Conservation (phyloP, 2,888 invertebrate species). For the Coelinius sp. region DNA sequence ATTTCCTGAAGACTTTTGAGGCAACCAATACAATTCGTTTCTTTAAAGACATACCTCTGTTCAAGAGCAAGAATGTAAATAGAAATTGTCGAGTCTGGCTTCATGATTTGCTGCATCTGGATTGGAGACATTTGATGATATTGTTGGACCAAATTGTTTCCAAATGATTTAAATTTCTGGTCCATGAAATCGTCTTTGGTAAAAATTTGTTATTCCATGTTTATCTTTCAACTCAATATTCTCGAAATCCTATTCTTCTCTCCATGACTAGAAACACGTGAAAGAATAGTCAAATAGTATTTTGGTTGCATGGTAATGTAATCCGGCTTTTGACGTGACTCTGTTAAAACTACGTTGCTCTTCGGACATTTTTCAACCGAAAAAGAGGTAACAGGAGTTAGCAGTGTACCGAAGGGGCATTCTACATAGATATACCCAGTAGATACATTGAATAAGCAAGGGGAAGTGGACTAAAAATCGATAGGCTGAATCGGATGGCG, state of each 20-base stretch:
- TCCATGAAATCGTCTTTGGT: too few relatives aligned
- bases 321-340: slow-evolving; percentile 23
- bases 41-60: background rate
- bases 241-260: background rate
- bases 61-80: background rate
- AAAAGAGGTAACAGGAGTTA: slow-evolving; percentile 1
- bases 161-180: too few relatives aligned
- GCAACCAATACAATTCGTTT: slow-evolving; percentile 7
- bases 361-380: slow-evolving; percentile 5
- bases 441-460: slow-evolving; percentile 21
- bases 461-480: slow-evolving; percentile 20
- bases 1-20: background rate
- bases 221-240: too few relatives aligned
- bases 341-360: slow-evolving; percentile 1
- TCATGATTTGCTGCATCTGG: slow-evolving; percentile 1
- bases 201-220: background rate
- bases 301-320: slow-evolving; percentile 17
- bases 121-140: too few relatives aligned
- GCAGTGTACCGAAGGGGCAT: background rate
- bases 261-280: background rate
- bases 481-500: slow-evolving; percentile 16
- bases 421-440: background rate
- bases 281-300: slow-evolving; percentile 6
- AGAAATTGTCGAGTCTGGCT: too few relatives aligned
- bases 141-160: too few relatives aligned